These are phyloP conservation scores for Drosophila kikkawai DNA, from an alignment of 1,140 invertebrate genomes.

Conservation along the genomic window DNA sequence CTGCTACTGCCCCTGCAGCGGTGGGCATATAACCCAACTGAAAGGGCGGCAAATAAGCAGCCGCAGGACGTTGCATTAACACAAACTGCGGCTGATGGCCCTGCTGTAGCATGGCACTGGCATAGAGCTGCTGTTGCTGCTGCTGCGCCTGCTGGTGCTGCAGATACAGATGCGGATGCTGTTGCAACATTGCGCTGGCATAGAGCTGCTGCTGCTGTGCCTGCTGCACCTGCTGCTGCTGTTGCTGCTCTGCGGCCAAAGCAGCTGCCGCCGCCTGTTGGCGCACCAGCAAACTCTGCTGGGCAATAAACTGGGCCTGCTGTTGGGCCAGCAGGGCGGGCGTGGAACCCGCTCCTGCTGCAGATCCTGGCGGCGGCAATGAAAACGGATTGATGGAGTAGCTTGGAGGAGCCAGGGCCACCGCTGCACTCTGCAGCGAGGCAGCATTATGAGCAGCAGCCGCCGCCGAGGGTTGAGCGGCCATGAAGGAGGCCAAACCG, in stretches of 20 bases:
- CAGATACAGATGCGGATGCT: conserved; percentile 63
- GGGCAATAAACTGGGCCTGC: conserved; percentile 84
- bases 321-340: conserved; percentile 78
- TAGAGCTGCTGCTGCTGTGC: conserved; percentile 72
- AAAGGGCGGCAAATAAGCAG: conserved; percentile 76
- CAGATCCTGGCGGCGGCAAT: conserved; percentile 48
- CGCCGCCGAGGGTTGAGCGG: conserved; percentile 13
- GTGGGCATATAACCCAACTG: conserved; percentile 70
- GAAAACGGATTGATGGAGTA: conserved; percentile 69
- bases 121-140: conserved; percentile 45
- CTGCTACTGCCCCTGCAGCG: conserved; percentile 44
- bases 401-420: conserved; percentile 31
- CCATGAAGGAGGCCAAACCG: conserved; percentile 37
- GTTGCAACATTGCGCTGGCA: conserved; percentile 72
- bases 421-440: conserved; percentile 53
- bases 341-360: conserved; percentile 54
- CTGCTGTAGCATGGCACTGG: conserved; percentile 50
- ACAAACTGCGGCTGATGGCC: conserved; percentile 79
- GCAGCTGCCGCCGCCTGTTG: conserved; percentile 80
- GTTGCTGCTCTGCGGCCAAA: conserved; percentile 69
- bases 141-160: conserved; percentile 59
- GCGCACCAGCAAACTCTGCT: conserved; percentile 79
- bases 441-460: conserved; percentile 42
- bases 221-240: conserved; percentile 67
- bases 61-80: conserved; percentile 75